Evolutionary conservation across 1,140 invertebrate species (phyloP), one percentile per base, ranked within the genome.

Genomic region (Calephelis virginiensis): DNA sequence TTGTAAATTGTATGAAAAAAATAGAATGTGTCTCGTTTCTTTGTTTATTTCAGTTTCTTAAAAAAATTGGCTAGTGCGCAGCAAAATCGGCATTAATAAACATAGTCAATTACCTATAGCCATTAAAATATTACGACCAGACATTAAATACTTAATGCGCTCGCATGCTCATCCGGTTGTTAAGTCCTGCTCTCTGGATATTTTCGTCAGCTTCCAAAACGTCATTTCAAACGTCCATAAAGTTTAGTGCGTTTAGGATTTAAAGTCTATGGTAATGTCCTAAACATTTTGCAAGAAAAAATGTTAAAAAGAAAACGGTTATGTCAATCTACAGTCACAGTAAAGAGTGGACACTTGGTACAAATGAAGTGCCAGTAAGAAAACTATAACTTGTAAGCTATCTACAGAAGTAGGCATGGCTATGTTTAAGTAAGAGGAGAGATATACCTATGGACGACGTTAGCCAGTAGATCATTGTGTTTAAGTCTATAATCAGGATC

Each of bases 381-480:
- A 64, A 67, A 68, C 66, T 72, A 70, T 68, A 66, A 67, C 66
- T 71, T 66, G 64, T 67, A 73, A 74, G 68, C 74, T 76, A 76
- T 74, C 75, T 76, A 76, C 72, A 74, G 61, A 66, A 67, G 68
- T 67, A 64, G 64, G 65, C 70, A 73, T 43, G 65, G 67, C 66
- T 73, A 68, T 62, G 63, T 8, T 66, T 63, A 12, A 47, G 69
- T 64, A 45, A 43, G 5, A 43, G 37, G 68, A 13, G 43, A 43
- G 37, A 61, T 64, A 64, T 91, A 99, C 97, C 97, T 97, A 93
- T 99, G 98, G 50, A 98, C 97, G 78, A 97, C 95, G 90, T 99
- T 98, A 66, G 97, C 96, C 43, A 99, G 94, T 4, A 97, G 93
- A 91, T 99, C 98, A 86, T 98, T 98, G 91, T 98, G 96, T 86